Base-by-base conservation (phyloP, 2,113 vertebrate genomes). In the Thomomys bottae region DNA sequence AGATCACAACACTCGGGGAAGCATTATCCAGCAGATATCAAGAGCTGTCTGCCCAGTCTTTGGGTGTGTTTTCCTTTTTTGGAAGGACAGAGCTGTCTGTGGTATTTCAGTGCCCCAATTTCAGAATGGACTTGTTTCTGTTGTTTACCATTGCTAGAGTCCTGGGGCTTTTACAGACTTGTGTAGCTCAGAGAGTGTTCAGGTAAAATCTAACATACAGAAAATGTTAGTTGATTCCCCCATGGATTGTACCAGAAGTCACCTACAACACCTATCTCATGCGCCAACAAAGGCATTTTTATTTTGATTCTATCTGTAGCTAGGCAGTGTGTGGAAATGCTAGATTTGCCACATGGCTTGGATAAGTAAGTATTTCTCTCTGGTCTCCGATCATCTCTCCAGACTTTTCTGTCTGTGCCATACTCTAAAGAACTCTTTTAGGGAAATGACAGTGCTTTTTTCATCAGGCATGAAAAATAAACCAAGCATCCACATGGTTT, bases 1-100 rank as follows among this genome's bases (percentile, higher is more conserved):
- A 57, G 92, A 78, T 49, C 59, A 88, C 83, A 81, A 94, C 77
- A 83, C n/a, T 30, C 40, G 85, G 68, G 81, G 94, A 93, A 92
- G 67, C 92, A 72, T 49, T 10, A 0, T 21, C 78, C 80, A 40
- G 32, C 93, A 90, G 95, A 81, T 6, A 2, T 79, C 54, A 0
- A 0, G 18, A 26, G 70, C 42, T 7, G 10, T 64, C 49, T 38
- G 45, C 38, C 49, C 17, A 0, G 20, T 30, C 66, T 45, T 34
- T 24, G 5, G 34, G 23, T 38, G 8, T 79, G 14, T 86, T 63
- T 85, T 64, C 38, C 24, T 54, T n/a, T 36, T 4, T 4, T 20
- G 5, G 6, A 61, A 87, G 59, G 40, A 67, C 28, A 32, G 81
- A 34, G 23, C 49, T 18, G n/a, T 73, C 70, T 38, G 0, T 49